A percentile compares a stretch with the other conserved stretches of the same genome.
phyloP scores from a whole-genome alignment of 2,888 invertebrate genomes.

The Argynnis bischoffii region DNA sequence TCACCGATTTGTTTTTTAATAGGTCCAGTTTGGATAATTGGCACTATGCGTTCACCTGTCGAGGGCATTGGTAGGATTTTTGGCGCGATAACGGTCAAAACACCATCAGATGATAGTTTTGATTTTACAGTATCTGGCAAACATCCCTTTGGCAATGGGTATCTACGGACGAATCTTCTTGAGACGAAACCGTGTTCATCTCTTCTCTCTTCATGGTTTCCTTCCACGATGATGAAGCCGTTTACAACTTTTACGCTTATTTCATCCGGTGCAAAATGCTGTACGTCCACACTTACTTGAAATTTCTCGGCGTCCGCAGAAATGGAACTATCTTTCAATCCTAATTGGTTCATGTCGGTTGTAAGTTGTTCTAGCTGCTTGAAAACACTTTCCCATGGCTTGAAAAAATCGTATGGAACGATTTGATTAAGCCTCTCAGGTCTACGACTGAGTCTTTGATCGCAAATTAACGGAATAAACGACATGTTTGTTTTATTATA shows the following conservation, averaged over 20 bases:
- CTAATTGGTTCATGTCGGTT: constrained; percentile 62
- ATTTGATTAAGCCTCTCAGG: constrained; percentile 47
- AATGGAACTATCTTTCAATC: constrained; percentile 67
- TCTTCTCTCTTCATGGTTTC: constrained; percentile 89
- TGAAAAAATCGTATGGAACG: constrained; percentile 47
- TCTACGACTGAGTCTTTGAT: constrained; percentile 59
- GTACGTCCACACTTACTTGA: constrained; percentile 88
- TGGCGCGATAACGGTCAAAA: constrained; percentile 88
- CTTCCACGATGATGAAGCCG: constrained; percentile 86
- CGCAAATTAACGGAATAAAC: constrained; percentile 57
- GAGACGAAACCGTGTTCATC: constrained; percentile 89
- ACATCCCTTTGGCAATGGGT: constrained; percentile 87
- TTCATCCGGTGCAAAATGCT: constrained; percentile 89
- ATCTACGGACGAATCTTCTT: constrained; percentile 88
- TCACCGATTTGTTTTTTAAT: constrained; percentile 59
- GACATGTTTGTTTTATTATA: constrained; percentile 58
- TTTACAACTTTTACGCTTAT: constrained; percentile 88
- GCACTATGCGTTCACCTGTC: constrained; percentile 80
- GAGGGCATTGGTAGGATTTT: constrained; percentile 66
- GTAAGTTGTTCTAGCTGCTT: constrained; percentile 62
- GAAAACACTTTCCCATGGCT: constrained; percentile 50
- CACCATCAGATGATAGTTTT: constrained; percentile 88
- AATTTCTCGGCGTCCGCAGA: constrained; percentile 81
- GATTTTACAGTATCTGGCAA: constrained; percentile 87
- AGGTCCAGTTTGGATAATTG: constrained; percentile 83